Conservation (phyloP, 2,888 invertebrate genomes). For the Agrochola litura region DNA sequence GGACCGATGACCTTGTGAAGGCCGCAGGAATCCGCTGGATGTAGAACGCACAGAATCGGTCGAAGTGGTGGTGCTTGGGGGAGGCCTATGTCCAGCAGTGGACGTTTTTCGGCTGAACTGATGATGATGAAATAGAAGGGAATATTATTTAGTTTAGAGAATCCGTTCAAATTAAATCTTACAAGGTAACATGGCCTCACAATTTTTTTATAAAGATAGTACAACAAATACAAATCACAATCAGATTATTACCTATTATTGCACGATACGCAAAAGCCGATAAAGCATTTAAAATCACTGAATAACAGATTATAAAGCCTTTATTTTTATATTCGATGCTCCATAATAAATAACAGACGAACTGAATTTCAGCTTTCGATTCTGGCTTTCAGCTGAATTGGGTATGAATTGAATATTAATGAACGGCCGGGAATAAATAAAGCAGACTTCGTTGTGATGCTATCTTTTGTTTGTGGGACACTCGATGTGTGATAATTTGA, state of each 20-base stretch:
- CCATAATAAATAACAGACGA: constrained; percentile 20
- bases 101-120: too few relatives aligned
- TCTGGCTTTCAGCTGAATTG: constrained; percentile 27
- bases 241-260: background rate
- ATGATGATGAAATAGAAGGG: too few relatives aligned
- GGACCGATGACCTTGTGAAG: too few relatives aligned
- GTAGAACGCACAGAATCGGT: too few relatives aligned
- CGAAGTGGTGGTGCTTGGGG: too few relatives aligned
- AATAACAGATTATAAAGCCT: background rate
- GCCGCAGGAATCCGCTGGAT: too few relatives aligned
- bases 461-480: constrained; percentile 7
- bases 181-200: background rate
- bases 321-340: constrained; percentile 8
- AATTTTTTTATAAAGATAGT: too few relatives aligned
- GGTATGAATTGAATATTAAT: constrained; percentile 39
- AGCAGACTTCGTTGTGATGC: background rate
- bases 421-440: constrained; percentile 27
- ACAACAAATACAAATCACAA: background rate
- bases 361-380: background rate
- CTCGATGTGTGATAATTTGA: background rate
- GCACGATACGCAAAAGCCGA: background rate
- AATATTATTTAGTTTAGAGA: background rate
- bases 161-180: background rate
- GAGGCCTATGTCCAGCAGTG: too few relatives aligned
- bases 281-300: background rate